These are phyloP conservation scores for Polyploca ridens DNA, from an alignment of 2,888 invertebrate species.

Conservation along the genomic window DNA sequence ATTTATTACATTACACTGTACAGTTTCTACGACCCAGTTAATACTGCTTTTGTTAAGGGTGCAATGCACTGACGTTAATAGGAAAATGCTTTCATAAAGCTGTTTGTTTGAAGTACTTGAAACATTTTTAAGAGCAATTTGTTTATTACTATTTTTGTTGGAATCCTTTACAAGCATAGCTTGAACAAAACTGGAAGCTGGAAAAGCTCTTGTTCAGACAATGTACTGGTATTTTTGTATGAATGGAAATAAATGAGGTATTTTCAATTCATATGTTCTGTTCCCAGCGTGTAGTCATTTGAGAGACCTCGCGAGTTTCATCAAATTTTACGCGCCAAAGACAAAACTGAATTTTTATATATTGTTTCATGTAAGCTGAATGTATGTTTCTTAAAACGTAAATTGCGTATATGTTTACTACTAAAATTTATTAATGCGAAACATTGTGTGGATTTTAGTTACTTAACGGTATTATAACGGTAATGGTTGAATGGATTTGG, in stretches of 20 bases:
- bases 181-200: neutral
- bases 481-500: too few relatives aligned
- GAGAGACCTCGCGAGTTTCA: neutral
- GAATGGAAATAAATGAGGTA: neutral
- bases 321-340: neutral
- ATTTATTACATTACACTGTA: slow-evolving; percentile 22
- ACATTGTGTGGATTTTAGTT: too few relatives aligned
- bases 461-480: too few relatives aligned
- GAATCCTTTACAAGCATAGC: neutral
- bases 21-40: slow-evolving; percentile 37
- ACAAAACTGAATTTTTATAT: neutral
- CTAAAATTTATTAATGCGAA: too few relatives aligned
- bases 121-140: neutral
- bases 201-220: neutral
- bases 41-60: slow-evolving; percentile 37
- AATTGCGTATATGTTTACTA: too few relatives aligned
- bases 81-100: slow-evolving; percentile 23
- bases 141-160: neutral
- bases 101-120: neutral
- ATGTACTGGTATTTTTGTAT: neutral
- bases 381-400: neutral
- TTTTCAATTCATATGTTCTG: neutral
- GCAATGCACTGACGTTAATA: slow-evolving; percentile 44
- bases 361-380: slow-evolving; percentile 2
- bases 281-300: neutral